Base-by-base conservation (phyloP, 1,140 invertebrate species). In the Lethrus apterus region DNA sequence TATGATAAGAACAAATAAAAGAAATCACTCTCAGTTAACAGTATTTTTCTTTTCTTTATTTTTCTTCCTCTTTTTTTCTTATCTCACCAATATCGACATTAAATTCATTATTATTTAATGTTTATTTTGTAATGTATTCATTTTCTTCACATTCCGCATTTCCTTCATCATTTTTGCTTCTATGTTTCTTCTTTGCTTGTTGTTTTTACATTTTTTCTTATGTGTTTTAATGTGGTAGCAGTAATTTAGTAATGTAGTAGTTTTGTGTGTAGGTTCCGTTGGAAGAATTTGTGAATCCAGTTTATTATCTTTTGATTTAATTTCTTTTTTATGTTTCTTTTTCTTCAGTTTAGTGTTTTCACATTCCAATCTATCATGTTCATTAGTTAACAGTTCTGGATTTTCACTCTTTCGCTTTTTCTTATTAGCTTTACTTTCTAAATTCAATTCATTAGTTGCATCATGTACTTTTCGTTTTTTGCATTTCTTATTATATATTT, bases 401-500 rank as follows among this genome's bases (percentile, higher is more conserved):
- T n/a, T n/a, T n/a, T n/a, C n/a, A n/a, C n/a, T n/a, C n/a, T n/a
- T n/a, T n/a, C n/a, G n/a, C 5, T 26, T 26, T 26, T 26, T 26
- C n/a, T 26, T 26, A 26, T 26, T 26, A 26, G n/a, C n/a, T 26
- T 7, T 26, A 26, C 24, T n/a, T n/a, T 26, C 24, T 26, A 26
- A 26, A 26, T 26, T 7, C 24, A 7, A 7, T n/a, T 7, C 24
- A 26, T 26, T 26, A n/a, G n/a, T n/a, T n/a, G n/a, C 9, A 26
- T 46, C 10, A 10, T 18, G 10, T 4, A 46, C 24, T 45, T 50
- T 19, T 44, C 20, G 23, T 34, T 7, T 34, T 17, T 47, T 24
- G 17, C 24, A 10, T 29, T 50, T 35, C 9, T 33, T 19, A 47
- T 51, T 47, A 14, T 14, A 11, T 21, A 24, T 54, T 13, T 48